These are phyloP conservation scores for Lutjanus erythropterus DNA, from an alignment of 2,113 vertebrate genomes.

Conservation along the genomic window DNA sequence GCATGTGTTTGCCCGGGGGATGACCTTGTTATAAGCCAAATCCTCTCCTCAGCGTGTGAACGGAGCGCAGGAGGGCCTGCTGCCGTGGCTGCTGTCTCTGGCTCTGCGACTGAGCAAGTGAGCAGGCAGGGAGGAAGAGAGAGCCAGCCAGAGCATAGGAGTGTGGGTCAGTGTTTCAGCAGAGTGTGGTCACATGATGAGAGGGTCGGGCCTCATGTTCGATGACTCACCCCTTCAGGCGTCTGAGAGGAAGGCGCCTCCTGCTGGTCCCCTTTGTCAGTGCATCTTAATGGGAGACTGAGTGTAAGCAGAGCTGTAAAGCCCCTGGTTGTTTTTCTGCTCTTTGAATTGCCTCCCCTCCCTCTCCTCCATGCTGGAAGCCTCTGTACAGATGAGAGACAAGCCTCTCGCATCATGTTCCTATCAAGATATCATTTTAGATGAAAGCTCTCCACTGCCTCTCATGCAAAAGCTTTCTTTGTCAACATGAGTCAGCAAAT, in stretches of 20 bases:
- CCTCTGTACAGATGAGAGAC: conserved; percentile 24
- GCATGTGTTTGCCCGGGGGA: conserved; percentile 13
- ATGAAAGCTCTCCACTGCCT: neutral
- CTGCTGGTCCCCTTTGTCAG: conserved; percentile 55
- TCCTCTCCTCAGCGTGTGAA: conserved; percentile 21
- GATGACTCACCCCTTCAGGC: conserved; percentile 72
- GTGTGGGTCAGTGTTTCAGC: conserved; percentile 74
- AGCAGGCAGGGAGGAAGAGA: conserved; percentile 16
- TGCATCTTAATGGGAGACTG: conserved; percentile 25
- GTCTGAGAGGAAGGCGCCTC: conserved; percentile 54
- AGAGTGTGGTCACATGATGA: conserved; percentile 69
- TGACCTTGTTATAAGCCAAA: conserved; percentile 49
- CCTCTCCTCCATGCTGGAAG: conserved; percentile 15
- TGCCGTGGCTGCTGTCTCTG: conserved; percentile 8
- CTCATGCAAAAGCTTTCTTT: neutral
- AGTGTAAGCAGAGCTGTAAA: conserved; percentile 22
- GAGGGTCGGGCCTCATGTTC: conserved; percentile 57
- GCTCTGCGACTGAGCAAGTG: neutral
- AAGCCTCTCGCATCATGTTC: neutral
- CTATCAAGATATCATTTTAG: conserved; percentile 15
- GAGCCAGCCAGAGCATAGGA: conserved; percentile 13
- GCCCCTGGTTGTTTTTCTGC: conserved; percentile 52
- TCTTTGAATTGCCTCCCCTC: conserved; percentile 33
- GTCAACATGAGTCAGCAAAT: conserved; percentile 63
- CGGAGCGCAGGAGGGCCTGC: conserved; percentile 4